Evolutionary conservation across 2,797 vertebrate genomes (phyloP).

Genomic region (Naso thynnoides): DNA sequence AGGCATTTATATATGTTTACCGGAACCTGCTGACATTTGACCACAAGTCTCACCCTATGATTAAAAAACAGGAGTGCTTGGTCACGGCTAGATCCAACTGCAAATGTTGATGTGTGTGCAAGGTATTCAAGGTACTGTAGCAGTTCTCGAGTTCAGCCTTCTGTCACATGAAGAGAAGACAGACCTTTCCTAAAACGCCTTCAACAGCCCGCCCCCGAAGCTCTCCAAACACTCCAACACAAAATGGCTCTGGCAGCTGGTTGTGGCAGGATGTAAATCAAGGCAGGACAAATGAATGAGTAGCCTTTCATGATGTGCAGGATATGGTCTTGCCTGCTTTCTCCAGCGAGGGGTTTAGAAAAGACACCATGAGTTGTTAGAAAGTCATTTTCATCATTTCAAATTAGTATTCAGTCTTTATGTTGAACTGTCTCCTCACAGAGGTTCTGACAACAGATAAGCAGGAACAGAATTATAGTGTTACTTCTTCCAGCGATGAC

Average conservation of each 20-base stretch:
- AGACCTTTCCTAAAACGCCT: conserved; percentile 74
- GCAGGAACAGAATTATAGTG: conserved; percentile 8
- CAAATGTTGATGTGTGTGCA: conserved; percentile 39
- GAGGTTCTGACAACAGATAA: conserved; percentile 10
- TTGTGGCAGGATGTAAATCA: conserved; percentile 79
- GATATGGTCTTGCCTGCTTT: conserved; percentile 59
- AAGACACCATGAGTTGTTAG: conserved; percentile 37
- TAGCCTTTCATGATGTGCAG: conserved; percentile 72
- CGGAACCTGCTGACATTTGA: conserved; percentile 76
- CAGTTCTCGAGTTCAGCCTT: conserved; percentile 71
- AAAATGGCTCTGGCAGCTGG: conserved; percentile 83
- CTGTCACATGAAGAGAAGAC: conserved; percentile 77
- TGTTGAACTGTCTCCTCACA: conserved; percentile 15
- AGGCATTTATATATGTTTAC: conserved; percentile 76
- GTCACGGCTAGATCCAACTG: conserved; percentile 47
- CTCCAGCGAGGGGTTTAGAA: conserved; percentile 42
- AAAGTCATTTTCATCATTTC: conserved; percentile 54
- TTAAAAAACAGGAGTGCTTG: conserved; percentile 52
- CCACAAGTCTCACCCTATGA: conserved; percentile 49
- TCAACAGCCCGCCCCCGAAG: conserved; percentile 66
- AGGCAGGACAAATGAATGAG: conserved; percentile 72
- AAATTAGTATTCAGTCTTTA: conserved; percentile 37
- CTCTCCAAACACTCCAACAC: conserved; percentile 80
- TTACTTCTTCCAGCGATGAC: neutral
- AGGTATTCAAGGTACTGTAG: conserved; percentile 41